Base-by-base conservation (phyloP, 2,888 invertebrate genomes). In the Pristionchus exspectatus region DNA sequence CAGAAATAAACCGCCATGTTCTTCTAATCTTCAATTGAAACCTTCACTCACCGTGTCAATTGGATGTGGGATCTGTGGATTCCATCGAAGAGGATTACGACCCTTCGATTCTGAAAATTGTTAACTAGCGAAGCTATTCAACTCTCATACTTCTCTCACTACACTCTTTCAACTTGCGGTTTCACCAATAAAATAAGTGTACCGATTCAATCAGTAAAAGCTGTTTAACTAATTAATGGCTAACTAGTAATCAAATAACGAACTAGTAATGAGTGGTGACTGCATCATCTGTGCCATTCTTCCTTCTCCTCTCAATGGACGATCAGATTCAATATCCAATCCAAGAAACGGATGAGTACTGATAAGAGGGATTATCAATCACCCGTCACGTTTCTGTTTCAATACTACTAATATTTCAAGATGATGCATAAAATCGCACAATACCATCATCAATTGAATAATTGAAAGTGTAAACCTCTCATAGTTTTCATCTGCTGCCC, bases 41-140 rank as follows among this genome's bases (percentile, higher is more conserved):
- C 30, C 33, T 16, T 14, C 33, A 2, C 72, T 86, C 38, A 86
- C 86, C 44, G 38, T 38, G 12, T 86, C 86, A 21, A 86, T 54
- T 12, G 86, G 18, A 63, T 27, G 24, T 1, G 86, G 86, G 66
- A 86, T 86, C 86, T 86, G 86, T 38, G 86, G 86, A 10, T 66
- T 0, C 86, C 86, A 86, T 63, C 86, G 86, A 4, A 66, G 24
- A 21, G 86, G 86, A 86, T 86, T 86, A 3, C 66, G 66, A 21
- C 59, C 50, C 30, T 30, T 27, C 54, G 63, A 63, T 85, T 27
- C 85, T 85, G 85, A 16, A 44, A 59, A 50, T 50, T 50, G 9
- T 50, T 50, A 12, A 50, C 44, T 50, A 50, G 9, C 3, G 9
- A 50, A 7, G 44, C 44, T 50, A 0, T 50, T 50, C 0, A 9